Evolutionary conservation across 2,113 vertebrate species (phyloP).

Genomic region (Anhinga rufa): DNA sequence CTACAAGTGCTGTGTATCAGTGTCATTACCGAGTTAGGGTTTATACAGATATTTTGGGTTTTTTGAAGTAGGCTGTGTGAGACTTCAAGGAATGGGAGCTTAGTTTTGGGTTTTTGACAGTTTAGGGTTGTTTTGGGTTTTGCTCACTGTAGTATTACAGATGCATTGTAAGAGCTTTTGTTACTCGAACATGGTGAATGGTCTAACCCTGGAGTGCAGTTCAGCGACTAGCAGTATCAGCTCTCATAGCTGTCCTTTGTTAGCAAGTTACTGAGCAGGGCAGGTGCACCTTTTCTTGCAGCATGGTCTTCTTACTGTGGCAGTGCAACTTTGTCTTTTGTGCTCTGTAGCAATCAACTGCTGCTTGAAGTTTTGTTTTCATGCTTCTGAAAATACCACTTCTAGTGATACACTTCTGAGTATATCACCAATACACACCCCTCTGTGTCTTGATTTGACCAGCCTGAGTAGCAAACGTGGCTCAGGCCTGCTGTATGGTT

Average conservation of each 20-base stretch:
- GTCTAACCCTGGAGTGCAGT: fast-evolving
- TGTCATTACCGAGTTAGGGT: background rate
- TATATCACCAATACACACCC: fast-evolving
- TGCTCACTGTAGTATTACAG: background rate
- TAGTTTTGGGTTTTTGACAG: background rate
- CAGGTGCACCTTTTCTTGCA: background rate
- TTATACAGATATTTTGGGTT: background rate
- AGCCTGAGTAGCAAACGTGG: fast-evolving
- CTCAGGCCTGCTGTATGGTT: fast-evolving
- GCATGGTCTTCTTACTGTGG: fast-evolving
- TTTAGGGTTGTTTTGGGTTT: background rate
- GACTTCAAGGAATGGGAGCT: background rate
- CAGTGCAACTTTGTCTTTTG: no score
- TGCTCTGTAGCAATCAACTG: background rate
- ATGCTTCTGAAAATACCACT: background rate
- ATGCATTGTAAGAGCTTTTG: background rate
- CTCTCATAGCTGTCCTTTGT: background rate
- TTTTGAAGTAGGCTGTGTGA: background rate
- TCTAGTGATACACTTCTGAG: background rate
- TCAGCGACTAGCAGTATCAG: no score
- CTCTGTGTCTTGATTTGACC: fast-evolving
- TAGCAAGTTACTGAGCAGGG: fast-evolving
- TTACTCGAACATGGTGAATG: background rate
- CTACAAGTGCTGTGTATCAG: no score
- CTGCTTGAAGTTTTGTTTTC: background rate